Evolutionary conservation across 2,888 invertebrate genomes (phyloP), one percentile per base, ranked within the genome.

Genomic region (Linnaemya tessellans): DNA sequence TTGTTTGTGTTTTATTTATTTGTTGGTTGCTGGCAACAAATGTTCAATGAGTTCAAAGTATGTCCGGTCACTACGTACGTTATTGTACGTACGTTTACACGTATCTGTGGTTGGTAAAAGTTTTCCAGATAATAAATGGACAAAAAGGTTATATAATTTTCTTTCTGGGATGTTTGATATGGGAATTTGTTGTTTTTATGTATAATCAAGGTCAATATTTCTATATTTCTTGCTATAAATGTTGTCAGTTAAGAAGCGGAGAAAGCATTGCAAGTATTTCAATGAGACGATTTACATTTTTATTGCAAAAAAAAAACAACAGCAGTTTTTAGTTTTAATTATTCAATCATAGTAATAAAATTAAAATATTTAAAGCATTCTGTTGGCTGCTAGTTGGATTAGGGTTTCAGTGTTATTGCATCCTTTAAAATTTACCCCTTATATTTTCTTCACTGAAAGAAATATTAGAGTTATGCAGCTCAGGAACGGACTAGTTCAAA

Each of bases 31-130:
- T 46, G 56, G 20, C 82, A 78, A 60, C 82, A 58, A 78, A 62
- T 80, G 80, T 75, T 79, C 79, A 79, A 79, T 75, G 58, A 75
- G 82, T 85, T 85, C 82, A 82, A 82, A 85, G 70, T 85, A 74
- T 82, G 60, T 82, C 30, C 30, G 20, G 54, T 54, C 68, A 64
- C 62, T 74, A 25, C 41, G 49, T 77, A 67, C 49, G 15, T 41
- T 56, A 41, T 73, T 58, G 30, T 15, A 49, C 62, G 30, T 15
- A 49, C 62, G 43, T 25, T 70, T 38, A n/a, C 22, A 38, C 71
- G 38, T 56, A 41, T 73, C 46, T 46, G 49, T 58, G 64, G 81
- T 82, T 58, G 64, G 81, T 82, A 82, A 82, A 82, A 82, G 70
- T 82, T 77, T 77, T 41, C 1, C 13, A 82, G 58, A 77, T 70